Percentiles rank a stretch among this genome's conserved stretches.
Evolutionary conservation across 2,888 invertebrate species (phyloP).

Genomic region (Axea sp.): DNA sequence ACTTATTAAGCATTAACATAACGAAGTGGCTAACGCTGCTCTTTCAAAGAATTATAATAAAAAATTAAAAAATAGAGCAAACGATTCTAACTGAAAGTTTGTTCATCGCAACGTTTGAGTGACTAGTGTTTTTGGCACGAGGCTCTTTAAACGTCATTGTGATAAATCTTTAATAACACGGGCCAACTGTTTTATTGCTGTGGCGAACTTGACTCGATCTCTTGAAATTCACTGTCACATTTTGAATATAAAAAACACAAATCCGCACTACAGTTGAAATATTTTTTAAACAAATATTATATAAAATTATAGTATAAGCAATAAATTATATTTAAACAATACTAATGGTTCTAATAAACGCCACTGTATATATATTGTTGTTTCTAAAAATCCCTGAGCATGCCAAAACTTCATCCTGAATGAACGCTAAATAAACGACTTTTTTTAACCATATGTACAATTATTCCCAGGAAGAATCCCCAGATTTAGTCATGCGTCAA

Average conservation of each 20-base stretch:
- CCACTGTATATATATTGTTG: background rate
- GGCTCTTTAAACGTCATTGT: conserved; percentile 50
- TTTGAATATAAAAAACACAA: conserved; percentile 26
- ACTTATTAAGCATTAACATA: no score
- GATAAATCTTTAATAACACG: conserved; percentile 43
- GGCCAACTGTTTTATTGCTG: conserved; percentile 44
- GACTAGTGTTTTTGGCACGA: conserved; percentile 60
- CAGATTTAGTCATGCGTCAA: no score
- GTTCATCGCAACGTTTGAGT: conserved; percentile 55
- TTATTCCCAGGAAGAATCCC: no score
- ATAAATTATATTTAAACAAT: no score
- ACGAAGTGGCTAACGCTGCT: no score
- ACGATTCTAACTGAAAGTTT: conserved; percentile 58
- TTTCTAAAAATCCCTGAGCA: conserved; percentile 33
- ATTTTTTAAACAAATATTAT: conserved; percentile 31
- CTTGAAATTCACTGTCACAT: conserved; percentile 21
- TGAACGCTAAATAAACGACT: no score
- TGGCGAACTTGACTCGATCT: conserved; percentile 38
- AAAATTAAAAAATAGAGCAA: conserved; percentile 55
- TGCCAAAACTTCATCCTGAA: conserved; percentile 11
- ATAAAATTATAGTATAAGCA: background rate
- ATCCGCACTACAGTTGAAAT: no score
- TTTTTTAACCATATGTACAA: no score
- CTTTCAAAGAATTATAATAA: no score
- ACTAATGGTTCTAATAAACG: no score